These are phyloP conservation scores for Drosophila sulfurigaster DNA, from an alignment of 1,140 invertebrate genomes.

Conservation along the genomic window DNA sequence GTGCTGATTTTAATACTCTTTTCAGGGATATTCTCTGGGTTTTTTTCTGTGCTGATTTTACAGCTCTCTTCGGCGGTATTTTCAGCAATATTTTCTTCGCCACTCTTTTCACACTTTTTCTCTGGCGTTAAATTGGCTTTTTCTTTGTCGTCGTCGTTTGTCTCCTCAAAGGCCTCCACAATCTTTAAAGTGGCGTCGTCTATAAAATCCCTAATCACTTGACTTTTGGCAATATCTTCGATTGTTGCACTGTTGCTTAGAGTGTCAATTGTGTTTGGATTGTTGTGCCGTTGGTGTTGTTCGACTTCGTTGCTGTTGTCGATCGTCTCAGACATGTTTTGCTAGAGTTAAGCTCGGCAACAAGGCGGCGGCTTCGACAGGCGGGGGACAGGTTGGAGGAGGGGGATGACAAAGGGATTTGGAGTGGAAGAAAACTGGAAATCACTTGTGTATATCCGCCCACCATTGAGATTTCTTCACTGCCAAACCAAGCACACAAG, in stretches of 20 bases:
- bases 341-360: conserved; percentile 1
- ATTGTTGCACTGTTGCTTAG: conserved; percentile 21
- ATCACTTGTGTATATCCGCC: conserved; percentile 39
- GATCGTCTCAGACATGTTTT: conserved; percentile 68
- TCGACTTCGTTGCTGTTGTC: not conserved
- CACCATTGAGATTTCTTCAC: conserved; percentile 63
- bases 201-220: conserved; percentile 26
- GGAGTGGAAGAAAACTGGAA: conserved; percentile 68
- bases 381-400: conserved; percentile 18
- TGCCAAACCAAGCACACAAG: not conserved
- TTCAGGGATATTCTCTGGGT: too few species aligned
- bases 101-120: too few species aligned
- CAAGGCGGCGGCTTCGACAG: not conserved
- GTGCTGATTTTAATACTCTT: too few species aligned
- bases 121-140: not conserved
- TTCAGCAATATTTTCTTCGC: too few species aligned
- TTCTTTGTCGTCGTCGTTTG: not conserved
- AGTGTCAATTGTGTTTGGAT: conserved; percentile 27
- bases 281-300: not conserved
- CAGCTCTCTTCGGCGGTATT: too few species aligned
- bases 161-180: conserved; percentile 44
- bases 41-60: too few species aligned
- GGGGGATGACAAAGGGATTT: conserved; percentile 47
- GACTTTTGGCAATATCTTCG: not conserved
- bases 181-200: conserved; percentile 55